Conservation (phyloP, 2,888 invertebrate species). For the Chaetogeoica ovagalla region DNA sequence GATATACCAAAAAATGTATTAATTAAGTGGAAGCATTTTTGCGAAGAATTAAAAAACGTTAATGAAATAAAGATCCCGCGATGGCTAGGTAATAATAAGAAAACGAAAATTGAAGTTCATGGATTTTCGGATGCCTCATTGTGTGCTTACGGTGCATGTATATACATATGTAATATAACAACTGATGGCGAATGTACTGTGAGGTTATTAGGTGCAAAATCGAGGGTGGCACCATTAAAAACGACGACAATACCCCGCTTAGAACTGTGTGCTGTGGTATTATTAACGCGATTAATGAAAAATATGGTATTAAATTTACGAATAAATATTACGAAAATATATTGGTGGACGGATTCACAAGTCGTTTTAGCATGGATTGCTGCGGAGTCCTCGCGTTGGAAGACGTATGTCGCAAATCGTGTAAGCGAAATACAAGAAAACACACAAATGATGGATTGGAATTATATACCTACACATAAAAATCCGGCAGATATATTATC, state of each 20-base stretch:
- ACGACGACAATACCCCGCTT: slow-evolving; percentile 26
- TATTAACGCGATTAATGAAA: slow-evolving; percentile 13
- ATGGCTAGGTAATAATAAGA: neutral
- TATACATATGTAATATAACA: neutral
- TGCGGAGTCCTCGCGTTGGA: slow-evolving; percentile 55
- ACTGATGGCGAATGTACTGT: neutral
- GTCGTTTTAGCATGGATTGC: slow-evolving; percentile 16
- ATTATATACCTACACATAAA: neutral
- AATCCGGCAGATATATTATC: slow-evolving; percentile 34
- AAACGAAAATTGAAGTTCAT: slow-evolving; percentile 12
- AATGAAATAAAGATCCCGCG: neutral
- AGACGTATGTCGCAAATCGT: slow-evolving; percentile 56
- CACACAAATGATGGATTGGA: neutral
- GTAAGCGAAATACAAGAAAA: slow-evolving; percentile 55
- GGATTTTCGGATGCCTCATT: slow-evolving; percentile 41
- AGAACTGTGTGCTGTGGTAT: slow-evolving; percentile 40
- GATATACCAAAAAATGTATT: neutral
- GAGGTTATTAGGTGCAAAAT: slow-evolving; percentile 34
- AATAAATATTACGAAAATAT: neutral
- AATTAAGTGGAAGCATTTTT: neutral
- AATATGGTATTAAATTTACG: too few species aligned
- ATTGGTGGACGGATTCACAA: slow-evolving; percentile 30
- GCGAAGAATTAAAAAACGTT: neutral
- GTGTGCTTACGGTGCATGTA: slow-evolving; percentile 17
- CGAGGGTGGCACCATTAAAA: slow-evolving; percentile 45